Conservation (phyloP, 2,113 vertebrate species). For the Chionomys nivalis region DNA sequence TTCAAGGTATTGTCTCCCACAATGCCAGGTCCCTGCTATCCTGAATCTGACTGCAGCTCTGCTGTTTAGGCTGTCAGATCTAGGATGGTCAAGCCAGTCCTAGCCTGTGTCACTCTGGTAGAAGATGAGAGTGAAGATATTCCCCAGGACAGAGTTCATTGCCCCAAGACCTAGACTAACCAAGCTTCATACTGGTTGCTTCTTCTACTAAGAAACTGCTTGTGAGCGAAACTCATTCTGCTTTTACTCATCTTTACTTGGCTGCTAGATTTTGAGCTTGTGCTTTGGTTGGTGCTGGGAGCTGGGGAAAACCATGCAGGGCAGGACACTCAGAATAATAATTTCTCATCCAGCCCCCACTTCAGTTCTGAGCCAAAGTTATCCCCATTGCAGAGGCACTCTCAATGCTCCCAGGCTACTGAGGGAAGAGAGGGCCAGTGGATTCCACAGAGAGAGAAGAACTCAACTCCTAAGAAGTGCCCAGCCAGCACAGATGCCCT, state of each 20-base stretch:
- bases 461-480: accelerated
- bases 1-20: neutral
- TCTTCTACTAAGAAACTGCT: neutral
- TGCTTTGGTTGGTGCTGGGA: neutral
- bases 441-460: neutral
- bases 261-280: neutral
- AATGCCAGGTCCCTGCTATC: neutral
- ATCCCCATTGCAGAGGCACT: neutral
- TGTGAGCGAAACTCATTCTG: neutral
- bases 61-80: neutral
- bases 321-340: neutral
- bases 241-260: neutral
- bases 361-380: neutral
- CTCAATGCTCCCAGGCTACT: neutral
- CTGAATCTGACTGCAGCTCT: neutral
- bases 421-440: neutral
- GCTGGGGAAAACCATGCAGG: neutral
- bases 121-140: neutral
- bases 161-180: neutral
- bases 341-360: neutral
- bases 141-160: neutral
- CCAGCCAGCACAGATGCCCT: accelerated
- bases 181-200: neutral
- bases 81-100: neutral
- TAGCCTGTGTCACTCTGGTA: neutral